Conservation (phyloP, 1,140 invertebrate species). For the Pseudomyrmex flavicornis region DNA sequence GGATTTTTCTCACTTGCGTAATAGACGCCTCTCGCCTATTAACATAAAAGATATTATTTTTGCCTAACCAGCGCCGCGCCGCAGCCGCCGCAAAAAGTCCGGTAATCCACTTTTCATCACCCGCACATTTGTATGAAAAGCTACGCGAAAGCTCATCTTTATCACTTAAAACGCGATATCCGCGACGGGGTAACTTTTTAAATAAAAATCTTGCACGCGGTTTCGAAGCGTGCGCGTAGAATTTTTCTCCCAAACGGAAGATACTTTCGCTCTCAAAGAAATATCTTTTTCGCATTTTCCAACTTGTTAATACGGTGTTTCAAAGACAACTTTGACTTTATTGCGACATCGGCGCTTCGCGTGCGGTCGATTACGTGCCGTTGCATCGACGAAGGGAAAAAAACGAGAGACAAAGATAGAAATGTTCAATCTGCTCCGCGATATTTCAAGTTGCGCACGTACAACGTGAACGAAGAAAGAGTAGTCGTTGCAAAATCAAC, state of each 20-base stretch:
- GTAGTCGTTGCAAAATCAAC: slow-evolving; percentile 20
- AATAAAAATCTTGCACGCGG: slow-evolving; percentile 4
- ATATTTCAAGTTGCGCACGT: slow-evolving; percentile 38
- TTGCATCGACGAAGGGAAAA: neutral
- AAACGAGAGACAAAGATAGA: slow-evolving; percentile 7
- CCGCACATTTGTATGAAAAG: slow-evolving; percentile 14
- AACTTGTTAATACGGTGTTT: slow-evolving; percentile 31
- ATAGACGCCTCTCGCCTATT: slow-evolving; percentile 3
- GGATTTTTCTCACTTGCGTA: neutral
- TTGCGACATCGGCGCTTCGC: neutral
- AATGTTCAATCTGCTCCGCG: neutral
- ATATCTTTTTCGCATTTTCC: slow-evolving; percentile 1
- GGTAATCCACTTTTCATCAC: slow-evolving; percentile 44
- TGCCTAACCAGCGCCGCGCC: neutral
- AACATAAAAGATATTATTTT: slow-evolving; percentile 54
- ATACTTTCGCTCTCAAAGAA: neutral
- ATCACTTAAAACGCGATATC: neutral
- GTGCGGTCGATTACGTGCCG: slow-evolving; percentile 15
- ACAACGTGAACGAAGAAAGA: slow-evolving; percentile 24
- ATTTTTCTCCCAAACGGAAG: neutral
- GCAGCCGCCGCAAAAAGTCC: neutral
- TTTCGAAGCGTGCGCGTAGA: neutral
- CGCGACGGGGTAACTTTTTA: neutral
- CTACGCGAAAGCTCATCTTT: neutral
- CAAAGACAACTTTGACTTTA: slow-evolving; percentile 35